Evolutionary conservation across 2,113 vertebrate genomes (phyloP), one percentile per base, ranked within the genome.

Genomic region (Xenopus tropicalis): DNA sequence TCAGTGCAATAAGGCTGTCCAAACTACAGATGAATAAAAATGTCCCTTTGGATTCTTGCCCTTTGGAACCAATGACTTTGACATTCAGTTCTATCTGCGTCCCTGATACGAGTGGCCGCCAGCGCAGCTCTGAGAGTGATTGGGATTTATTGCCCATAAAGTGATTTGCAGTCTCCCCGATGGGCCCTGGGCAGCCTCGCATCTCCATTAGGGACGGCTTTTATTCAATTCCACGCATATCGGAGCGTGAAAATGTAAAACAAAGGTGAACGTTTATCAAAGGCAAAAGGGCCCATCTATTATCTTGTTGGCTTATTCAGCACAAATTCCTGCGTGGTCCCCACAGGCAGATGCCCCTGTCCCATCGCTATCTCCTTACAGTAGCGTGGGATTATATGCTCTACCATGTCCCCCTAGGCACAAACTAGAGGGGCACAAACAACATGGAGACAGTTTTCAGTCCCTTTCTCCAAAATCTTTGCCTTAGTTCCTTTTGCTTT

Each of bases 201-300:
- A 54, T 58, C 29, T 57, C 66, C 58, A 63, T 76, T 56, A 76
- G 68, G 66, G 12, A 43, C 25, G 48, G 73, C 57, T 69, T 56
- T 76, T 63, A 76, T 76, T 69, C 66, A 69, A 76, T 76, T 76
- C 66, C 66, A 44, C 17, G 66, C 66, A 69, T 24, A 66, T 20
- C 19, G 66, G 25, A 76, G 24, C 73, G 48, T 76, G 66, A 76
- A 75, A 69, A 76, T 76, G 66, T 69, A 69, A 76, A 69, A 69
- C 73, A 69, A 76, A 76, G 73, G 43, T 54, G 48, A 69, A 11
- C 58, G 66, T 61, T 54, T 13, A 62, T 69, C 72, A 58, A n/a
- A 61, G 65, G 64, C 46, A 17, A 48, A 42, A n/a, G 72, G 44
- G 11, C 43, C 65, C n/a, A 23, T 69, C 69, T 42, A 61, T 74